A percentile compares a stretch with the other conserved stretches of the same genome.
Conservation (phyloP, 2,888 invertebrate species). For the Tenthredo amoena region DNA sequence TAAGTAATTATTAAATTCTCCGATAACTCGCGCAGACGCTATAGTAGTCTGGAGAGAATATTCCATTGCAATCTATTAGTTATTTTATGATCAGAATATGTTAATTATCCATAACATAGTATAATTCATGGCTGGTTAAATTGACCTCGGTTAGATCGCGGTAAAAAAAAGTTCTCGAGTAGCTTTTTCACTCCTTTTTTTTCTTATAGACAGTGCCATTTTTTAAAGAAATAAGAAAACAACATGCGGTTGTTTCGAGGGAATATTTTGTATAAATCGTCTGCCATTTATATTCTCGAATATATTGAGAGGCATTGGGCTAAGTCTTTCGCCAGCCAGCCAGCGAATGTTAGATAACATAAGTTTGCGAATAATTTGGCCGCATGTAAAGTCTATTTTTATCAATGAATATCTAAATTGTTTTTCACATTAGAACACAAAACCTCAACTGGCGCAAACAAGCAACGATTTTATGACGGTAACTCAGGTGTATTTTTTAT, state of each 20-base stretch:
- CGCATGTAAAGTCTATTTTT: neutral
- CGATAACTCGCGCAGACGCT: neutral
- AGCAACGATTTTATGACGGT: neutral
- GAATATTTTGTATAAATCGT: neutral
- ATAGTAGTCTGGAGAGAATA: neutral
- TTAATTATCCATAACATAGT: neutral
- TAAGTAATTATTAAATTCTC: neutral
- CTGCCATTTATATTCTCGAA: neutral
- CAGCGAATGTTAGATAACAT: neutral
- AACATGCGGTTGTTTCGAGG: neutral
- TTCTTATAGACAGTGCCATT: neutral
- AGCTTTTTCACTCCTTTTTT: neutral
- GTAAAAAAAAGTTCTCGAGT: neutral
- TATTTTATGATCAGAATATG: neutral
- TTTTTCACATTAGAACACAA: neutral
- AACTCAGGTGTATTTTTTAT: neutral
- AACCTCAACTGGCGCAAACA: neutral
- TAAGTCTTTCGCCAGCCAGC: neutral
- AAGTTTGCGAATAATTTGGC: neutral
- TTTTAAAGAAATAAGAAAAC: neutral
- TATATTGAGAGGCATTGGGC: neutral
- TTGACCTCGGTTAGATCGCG: neutral
- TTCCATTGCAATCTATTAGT: neutral
- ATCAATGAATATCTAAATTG: neutral
- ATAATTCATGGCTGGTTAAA: neutral